phyloP scores from a whole-genome alignment of 2,797 vertebrate species.

The Propithecus deckenii region DNA sequence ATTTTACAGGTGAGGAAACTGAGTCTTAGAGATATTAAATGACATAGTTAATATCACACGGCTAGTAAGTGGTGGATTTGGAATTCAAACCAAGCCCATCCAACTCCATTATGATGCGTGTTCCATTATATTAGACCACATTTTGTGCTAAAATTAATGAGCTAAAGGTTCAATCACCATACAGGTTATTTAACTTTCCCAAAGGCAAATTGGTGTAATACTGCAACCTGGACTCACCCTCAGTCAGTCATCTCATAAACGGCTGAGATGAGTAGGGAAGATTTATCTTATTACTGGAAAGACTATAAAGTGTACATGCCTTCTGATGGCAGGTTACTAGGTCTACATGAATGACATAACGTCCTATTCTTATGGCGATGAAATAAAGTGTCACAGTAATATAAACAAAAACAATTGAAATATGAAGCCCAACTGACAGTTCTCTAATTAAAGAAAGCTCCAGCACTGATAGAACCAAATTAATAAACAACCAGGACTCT shows the following conservation, averaged over 20 bases:
- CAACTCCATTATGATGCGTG: neutral
- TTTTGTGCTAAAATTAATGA: conserved; percentile 27
- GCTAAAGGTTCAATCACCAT: neutral
- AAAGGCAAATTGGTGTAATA: conserved; percentile 17
- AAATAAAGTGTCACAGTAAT: neutral
- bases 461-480: neutral
- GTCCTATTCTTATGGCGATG: neutral
- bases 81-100: neutral
- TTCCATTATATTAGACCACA: neutral
- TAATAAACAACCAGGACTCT: neutral
- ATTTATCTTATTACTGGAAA: neutral
- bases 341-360: neutral
- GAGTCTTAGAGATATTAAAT: neutral
- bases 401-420: neutral
- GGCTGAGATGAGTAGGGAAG: neutral
- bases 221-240: neutral
- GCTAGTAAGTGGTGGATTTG: neutral
- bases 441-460: conserved; percentile 1
- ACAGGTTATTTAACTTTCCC: conserved; percentile 8
- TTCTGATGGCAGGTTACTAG: neutral
- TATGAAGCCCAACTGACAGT: neutral
- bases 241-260: neutral
- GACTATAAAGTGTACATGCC: neutral
- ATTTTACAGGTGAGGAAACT: neutral
- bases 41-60: conserved; percentile 5